phyloP scores from a whole-genome alignment of 1,140 invertebrate species.

The Neelides sp. region DNA sequence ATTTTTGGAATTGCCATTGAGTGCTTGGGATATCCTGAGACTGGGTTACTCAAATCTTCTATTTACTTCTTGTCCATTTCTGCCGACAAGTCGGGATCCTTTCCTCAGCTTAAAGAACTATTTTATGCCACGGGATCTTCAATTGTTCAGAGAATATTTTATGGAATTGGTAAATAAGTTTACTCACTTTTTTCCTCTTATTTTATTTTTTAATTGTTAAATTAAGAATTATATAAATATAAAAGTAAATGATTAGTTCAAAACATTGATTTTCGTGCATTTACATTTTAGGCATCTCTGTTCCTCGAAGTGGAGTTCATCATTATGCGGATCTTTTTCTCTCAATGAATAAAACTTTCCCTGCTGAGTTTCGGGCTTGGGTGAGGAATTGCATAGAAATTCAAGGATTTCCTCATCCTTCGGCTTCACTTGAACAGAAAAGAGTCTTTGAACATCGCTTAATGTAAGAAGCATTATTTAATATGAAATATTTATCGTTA shows the following conservation, averaged over 20 bases:
- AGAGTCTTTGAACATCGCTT: too few relatives aligned
- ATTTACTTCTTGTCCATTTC: constrained; percentile 17
- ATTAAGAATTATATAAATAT: neutral
- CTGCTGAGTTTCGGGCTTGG: constrained; percentile 26
- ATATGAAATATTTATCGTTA: too few relatives aligned
- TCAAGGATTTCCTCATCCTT: constrained; percentile 27
- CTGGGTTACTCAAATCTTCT: constrained; percentile 19
- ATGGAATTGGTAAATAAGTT: constrained; percentile 20
- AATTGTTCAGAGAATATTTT: constrained; percentile 19
- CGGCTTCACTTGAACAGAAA: too few relatives aligned
- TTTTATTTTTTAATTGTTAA: neutral
- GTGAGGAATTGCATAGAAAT: constrained; percentile 14
- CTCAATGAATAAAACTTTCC: constrained; percentile 11
- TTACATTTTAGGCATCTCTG: constrained; percentile 13
- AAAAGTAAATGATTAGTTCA: too few relatives aligned
- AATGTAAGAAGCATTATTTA: too few relatives aligned
- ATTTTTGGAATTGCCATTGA: too few relatives aligned
- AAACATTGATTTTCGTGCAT: too few relatives aligned
- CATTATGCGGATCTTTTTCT: constrained; percentile 17
- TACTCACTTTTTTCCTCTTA: neutral
- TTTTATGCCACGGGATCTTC: constrained; percentile 12
- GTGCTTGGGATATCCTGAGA: constrained; percentile 20
- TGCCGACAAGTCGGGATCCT: constrained; percentile 18
- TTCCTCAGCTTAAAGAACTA: too few relatives aligned
- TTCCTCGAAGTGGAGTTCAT: constrained; percentile 18